These are phyloP conservation scores for Gymnodraco acuticeps DNA, from an alignment of 2,797 vertebrate species.

Conservation along the genomic window DNA sequence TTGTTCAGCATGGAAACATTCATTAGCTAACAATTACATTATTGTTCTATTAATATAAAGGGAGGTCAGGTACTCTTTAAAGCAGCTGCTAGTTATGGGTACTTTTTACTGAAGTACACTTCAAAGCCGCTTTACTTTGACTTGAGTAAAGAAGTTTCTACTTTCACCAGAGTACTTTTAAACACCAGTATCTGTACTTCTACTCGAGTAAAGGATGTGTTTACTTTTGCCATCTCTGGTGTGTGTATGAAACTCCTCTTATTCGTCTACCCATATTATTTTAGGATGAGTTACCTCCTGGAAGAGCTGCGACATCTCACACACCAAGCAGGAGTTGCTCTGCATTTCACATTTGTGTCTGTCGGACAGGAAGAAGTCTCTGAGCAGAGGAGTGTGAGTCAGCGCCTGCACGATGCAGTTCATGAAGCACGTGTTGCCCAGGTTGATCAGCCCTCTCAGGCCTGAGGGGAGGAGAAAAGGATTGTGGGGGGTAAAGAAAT, in stretches of 20 bases:
- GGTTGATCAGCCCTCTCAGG: constrained; percentile 94
- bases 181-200: no score
- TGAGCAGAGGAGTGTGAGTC: constrained; percentile 95
- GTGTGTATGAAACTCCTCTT: neutral
- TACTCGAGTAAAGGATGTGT: no score
- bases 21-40: no score
- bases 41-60: no score
- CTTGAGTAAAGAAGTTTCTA: no score
- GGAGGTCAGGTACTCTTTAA: no score
- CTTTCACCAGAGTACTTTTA: no score
- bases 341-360: constrained; percentile 97
- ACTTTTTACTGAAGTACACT: no score
- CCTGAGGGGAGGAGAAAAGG: constrained; percentile 73
- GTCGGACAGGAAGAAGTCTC: constrained; percentile 97
- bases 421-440: constrained; percentile 98
- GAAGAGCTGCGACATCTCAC: constrained; percentile 97
- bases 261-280: neutral
- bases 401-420: constrained; percentile 98
- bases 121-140: no score
- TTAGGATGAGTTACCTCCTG: constrained; percentile 87
- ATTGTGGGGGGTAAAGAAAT: neutral
- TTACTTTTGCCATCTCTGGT: no score
- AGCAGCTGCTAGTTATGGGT: no score
- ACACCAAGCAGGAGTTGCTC: constrained; percentile 96
- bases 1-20: no score